Conservation (phyloP, 1,140 invertebrate species). For the Drosophila neocordata region DNA sequence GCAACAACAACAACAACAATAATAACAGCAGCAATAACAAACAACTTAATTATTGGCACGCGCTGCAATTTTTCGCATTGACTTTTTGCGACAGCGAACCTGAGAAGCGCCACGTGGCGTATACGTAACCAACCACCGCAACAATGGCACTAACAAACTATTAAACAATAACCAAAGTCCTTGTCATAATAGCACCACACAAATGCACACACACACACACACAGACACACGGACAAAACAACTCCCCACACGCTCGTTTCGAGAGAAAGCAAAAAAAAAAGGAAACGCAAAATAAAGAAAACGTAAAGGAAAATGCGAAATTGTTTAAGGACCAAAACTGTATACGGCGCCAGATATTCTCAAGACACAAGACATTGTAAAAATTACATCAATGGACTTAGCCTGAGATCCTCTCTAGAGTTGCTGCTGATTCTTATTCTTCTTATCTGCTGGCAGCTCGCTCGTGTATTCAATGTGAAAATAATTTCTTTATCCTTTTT, state of each 20-base stretch:
- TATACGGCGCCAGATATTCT: slow-evolving; percentile 49
- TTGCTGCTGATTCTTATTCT: slow-evolving; percentile 6
- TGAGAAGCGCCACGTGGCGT: slow-evolving; percentile 69
- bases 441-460: slow-evolving; percentile 42
- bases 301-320: slow-evolving; percentile 11
- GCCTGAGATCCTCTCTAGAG: slow-evolving; percentile 28
- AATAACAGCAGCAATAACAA: slow-evolving; percentile 25
- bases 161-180: slow-evolving; percentile 48
- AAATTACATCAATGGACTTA: slow-evolving; percentile 78
- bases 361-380: slow-evolving; percentile 60
- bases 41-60: slow-evolving; percentile 79
- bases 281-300: slow-evolving; percentile 9
- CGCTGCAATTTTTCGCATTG: slow-evolving; percentile 76
- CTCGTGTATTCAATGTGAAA: slow-evolving; percentile 79
- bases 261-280: slow-evolving; percentile 10
- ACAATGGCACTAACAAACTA: slow-evolving; percentile 42
- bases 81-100: slow-evolving; percentile 47
- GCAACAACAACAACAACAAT: slow-evolving; percentile 40
- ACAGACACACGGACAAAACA: slow-evolving; percentile 34
- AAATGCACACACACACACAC: slow-evolving; percentile 11
- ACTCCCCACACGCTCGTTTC: slow-evolving; percentile 68
- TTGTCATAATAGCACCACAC: slow-evolving; percentile 22
- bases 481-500: slow-evolving; percentile 83
- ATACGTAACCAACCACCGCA: slow-evolving; percentile 70
- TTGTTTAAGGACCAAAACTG: slow-evolving; percentile 19